Evolutionary conservation across 2,888 invertebrate genomes (phyloP), one percentile per base, ranked within the genome.

Genomic region (Drosophila pegasa): DNA sequence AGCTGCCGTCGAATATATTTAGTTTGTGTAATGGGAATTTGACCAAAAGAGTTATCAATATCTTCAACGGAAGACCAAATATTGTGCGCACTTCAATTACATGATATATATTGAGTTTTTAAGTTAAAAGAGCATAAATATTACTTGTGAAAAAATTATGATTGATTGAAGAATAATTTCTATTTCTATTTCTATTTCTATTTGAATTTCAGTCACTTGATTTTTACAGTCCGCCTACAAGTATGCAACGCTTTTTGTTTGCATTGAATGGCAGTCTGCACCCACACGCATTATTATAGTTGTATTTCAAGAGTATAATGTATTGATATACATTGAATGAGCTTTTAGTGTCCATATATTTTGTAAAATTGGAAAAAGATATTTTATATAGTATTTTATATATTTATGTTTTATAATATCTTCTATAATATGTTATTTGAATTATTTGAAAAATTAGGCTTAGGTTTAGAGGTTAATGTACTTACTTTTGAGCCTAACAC

Each of bases 1-100:
- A 54, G 3, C 29, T 40, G 60, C 27, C 64, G 58, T 38, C 47
- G 56, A 31, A 43, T 2, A 56, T 29, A 10, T 47, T 29, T 54
- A 22, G 75, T 78, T 78, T 69, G 52, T 58, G 78, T 75, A 55
- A 69, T 52, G 20, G 55, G 38, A 37, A 65, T 38, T 62, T 58
- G 8, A 40, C 20, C n/a, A 25, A 60, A n/a, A n/a, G n/a, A 56
- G 51, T 61, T 61, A n/a, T 31, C 41, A 54, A 59, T 31, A 20
- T 29, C 0, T 16, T 18, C 25, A 31, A n/a, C 2, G 20, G n/a
- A 2, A 12, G 8, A 10, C 14, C 0, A 33, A 18, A 27, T 45
- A 27, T n/a, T 43, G 16, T 7, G 16, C 12, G 18, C 6, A 48
- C 12, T 29, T 29, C 12, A 18, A 3, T 18, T 8, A 33, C n/a